Evolutionary conservation across 2,888 invertebrate genomes (phyloP), one percentile per base, ranked within the genome.

Genomic region (Phragmatobia fuliginosa): DNA sequence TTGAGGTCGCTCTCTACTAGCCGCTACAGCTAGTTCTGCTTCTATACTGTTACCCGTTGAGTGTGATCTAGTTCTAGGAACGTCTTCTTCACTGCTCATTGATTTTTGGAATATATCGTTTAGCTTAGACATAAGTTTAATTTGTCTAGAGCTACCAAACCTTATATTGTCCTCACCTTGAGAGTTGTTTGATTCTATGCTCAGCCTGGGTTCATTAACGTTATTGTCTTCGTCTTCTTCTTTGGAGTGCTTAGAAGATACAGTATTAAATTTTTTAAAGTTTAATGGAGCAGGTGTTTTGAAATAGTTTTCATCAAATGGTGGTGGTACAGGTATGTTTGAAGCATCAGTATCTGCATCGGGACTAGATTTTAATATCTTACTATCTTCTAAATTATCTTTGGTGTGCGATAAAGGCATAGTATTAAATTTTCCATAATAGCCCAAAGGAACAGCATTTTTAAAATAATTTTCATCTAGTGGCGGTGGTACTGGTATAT

Each of bases 401-500:
- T 80, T 85, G 8, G 72, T 69, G 1, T 86, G 78, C 60, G 83
- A 79, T 25, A 75, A 76, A 41, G 88, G 79, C 68, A 88, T 83
- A 36, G 89, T 90, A 72, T 76, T 71, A 71, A 75, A 77, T 84
- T 72, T 82, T 78, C 41, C 75, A 66, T n/a, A n/a, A n/a, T 56
- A 79, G 76, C 85, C 78, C 76, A 84, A 84, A 0, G 56, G 10
- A 62, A 18, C 31, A 36, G 68, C 18, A 5, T 62, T 41, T 62
- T 87, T 85, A 62, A 92, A 93, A 77, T 83, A 91, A 67, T 88
- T 87, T 77, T 92, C 93, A 62, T 94, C 92, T 68, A 94, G 79
- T 1, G 95, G 95, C 18, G 95, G 95, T 11, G 95, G 95, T 7
- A 85, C 80, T 21, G 95, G 94, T 78, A 94, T 94, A 65, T 86